Evolutionary conservation across 2,113 vertebrate genomes (phyloP).

Genomic region (Toxostoma redivivum): DNA sequence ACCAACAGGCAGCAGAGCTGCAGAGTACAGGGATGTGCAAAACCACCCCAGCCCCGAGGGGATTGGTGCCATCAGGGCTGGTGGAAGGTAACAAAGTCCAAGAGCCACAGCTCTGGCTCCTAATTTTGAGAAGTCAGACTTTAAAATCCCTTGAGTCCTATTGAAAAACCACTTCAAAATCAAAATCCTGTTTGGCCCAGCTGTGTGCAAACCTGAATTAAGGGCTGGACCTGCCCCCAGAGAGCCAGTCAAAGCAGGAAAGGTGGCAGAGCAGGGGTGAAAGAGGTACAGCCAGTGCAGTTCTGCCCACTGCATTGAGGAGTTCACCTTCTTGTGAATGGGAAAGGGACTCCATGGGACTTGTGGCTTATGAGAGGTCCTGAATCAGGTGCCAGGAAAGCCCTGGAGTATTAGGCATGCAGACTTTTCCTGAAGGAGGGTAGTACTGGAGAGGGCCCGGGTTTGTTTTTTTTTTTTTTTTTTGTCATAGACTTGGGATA

Average conservation of each 20-base stretch:
- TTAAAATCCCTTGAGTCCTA: neutral
- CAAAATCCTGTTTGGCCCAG: neutral
- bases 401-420: no score
- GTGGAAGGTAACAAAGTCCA: neutral
- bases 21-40: neutral
- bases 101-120: neutral
- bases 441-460: neutral
- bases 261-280: neutral
- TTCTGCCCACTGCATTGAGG: rapidly evolving
- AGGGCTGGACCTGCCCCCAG: neutral
- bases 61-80: neutral
- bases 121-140: neutral
- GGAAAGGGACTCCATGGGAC: neutral
- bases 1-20: neutral
- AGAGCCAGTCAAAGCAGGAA: neutral
- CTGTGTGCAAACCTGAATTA: neutral
- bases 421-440: neutral
- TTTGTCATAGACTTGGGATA: neutral
- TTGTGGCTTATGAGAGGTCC: neutral
- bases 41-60: neutral
- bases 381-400: neutral
- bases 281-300: neutral
- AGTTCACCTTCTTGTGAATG: neutral
- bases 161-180: neutral
- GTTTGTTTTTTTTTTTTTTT: no score